These are phyloP conservation scores for Myxocyprinus asiaticus DNA, from an alignment of 2,113 vertebrate genomes.

Conservation along the genomic window DNA sequence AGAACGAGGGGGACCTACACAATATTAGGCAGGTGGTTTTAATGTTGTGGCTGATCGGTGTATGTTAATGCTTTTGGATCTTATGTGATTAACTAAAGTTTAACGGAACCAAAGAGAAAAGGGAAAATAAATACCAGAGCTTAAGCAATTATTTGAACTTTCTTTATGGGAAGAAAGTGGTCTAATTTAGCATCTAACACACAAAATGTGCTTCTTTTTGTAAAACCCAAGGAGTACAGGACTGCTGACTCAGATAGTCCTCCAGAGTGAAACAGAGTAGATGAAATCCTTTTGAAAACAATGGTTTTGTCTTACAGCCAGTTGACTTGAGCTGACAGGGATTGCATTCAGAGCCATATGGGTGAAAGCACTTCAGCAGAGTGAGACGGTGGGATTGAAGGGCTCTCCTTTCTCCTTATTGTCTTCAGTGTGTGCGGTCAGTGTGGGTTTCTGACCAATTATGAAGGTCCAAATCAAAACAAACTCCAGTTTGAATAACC, in stretches of 20 bases:
- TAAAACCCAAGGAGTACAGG: conserved; percentile 19
- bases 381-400: conserved; percentile 82
- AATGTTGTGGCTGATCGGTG: too few relatives aligned
- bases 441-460: conserved; percentile 45
- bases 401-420: conserved; percentile 71
- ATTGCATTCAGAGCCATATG: conserved; percentile 64
- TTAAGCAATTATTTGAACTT: conserved; percentile 6
- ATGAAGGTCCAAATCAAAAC: conserved; percentile 67
- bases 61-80: conserved; percentile 50
- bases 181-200: background rate
- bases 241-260: conserved; percentile 25
- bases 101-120: background rate
- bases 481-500: conserved; percentile 71
- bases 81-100: too few relatives aligned
- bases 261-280: conserved; percentile 35
- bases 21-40: too few relatives aligned
- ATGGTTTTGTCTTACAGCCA: conserved; percentile 59
- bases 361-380: conserved; percentile 74
- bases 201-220: background rate
- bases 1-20: too few relatives aligned
- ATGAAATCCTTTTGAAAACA: conserved; percentile 48
- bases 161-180: conserved; percentile 6
- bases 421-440: conserved; percentile 65
- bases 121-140: conserved; percentile 1
- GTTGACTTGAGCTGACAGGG: conserved; percentile 58